Evolutionary conservation across 2,888 invertebrate genomes (phyloP), one percentile per base, ranked within the genome.

Genomic region (Anthoptus insignis): DNA sequence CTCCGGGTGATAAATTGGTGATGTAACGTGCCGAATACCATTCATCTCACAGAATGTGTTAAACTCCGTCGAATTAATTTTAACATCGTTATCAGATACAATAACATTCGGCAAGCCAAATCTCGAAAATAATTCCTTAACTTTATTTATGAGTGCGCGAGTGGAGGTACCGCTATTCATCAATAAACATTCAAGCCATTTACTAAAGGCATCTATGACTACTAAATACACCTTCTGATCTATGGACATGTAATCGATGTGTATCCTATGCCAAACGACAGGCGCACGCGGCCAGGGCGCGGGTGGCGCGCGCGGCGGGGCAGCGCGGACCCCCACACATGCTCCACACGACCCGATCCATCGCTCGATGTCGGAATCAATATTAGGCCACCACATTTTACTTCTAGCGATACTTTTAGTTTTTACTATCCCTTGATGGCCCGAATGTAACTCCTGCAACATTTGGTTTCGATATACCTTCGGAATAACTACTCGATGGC

Each of bases 1-100:
- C 65, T 75, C 75, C 75, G 81, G 75, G 74, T 73, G 75, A 45
- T 75, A 75, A 27, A 72, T 72, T 8, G 73, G 70, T 4, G 72
- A 68, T 9, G 70, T 75, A 19, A 75, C 16, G 37, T 73, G 60
- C 21, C 64, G 50, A 21, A 75, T 73, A 8, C 73, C 70, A 50
- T 73, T 69, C 3, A 13, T 59, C 8, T 21, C 21, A 66, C 73
- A 75, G 60, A 70, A 71, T n/a, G 42, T 8, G 2, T 42, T 32
- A 63, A 74, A 74, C 60, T 73, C 69, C 0, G 16, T 22, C 3
- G 66, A 70, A 42, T 52, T 58, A 27, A 72, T 72, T 63, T 72
- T 72, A 11, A 64, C 65, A 59, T 74, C 73, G 37, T 72, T 73
- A 39, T 74, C 74, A 1, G 74, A 74, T 6, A 72, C 68, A 16